Base-by-base conservation (phyloP, 2,113 vertebrate genomes). In the Anguilla rostrata region DNA sequence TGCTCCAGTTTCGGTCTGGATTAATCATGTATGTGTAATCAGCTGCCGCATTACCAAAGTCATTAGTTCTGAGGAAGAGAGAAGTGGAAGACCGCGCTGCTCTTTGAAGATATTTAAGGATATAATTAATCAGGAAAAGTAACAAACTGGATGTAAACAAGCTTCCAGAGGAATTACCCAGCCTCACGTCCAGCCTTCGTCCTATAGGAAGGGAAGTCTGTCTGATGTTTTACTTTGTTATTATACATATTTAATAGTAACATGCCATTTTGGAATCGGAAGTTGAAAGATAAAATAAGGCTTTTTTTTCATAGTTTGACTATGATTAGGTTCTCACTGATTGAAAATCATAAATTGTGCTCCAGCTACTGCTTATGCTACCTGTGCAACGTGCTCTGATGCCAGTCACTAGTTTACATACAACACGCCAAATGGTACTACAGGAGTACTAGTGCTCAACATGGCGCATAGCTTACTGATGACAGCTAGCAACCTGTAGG, bases 101-200 rank as follows among this genome's bases (percentile, higher is more conserved):
- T 75, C 81, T 86, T 86, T 83, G 57, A 83, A 82, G 81, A 75
- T 83, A 86, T 86, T 86, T 86, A 71, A 86, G 60, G 43, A 46
- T 86, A 71, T 82, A 86, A 86, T 83, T 82, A 83, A 39, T 39
- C 39, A 46, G n/a, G 26, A 41, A 46, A 80, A 86, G 85, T 66
- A 63, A 29, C 79, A 41, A 86, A 79, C 56, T 86, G 81, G 46
- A n/a, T 82, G 81, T 82, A 82, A 46, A 82, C 81, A 49, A 82
- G 71, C 18, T 46, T 53, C 81, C 41, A 53, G 40, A 82, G 81
- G n/a, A 82, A 82, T n/a, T 26, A 43, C 41, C 15, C 46, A 49
- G 15, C 18, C 6, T 49, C 14, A 49, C 41, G n/a, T 29, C 15
- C 9, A 26, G 22, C 22, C 39, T 41, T 41, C 26, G 20, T 46